Percentiles rank a stretch among this genome's conserved stretches.
Evolutionary conservation across 1,140 invertebrate species (phyloP).

Genomic region (Drosophila suzukii): DNA sequence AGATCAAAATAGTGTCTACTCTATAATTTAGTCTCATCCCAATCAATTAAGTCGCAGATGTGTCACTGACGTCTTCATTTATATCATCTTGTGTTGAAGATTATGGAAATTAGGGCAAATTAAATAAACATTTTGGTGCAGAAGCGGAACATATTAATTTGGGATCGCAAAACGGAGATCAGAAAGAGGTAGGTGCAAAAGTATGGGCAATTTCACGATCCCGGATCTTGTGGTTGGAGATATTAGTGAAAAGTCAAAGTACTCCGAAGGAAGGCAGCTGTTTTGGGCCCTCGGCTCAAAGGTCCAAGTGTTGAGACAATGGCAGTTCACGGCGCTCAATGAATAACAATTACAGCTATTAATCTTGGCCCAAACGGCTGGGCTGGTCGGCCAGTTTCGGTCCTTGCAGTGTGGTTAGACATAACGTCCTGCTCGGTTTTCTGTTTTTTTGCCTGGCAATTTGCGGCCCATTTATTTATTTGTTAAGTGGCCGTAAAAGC

Average conservation of each 20-base stretch:
- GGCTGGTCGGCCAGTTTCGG: constrained; percentile 31
- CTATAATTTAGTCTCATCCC: constrained; percentile 3
- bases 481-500: constrained; percentile 82
- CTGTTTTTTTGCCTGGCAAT: constrained; percentile 54
- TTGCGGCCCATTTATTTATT: constrained; percentile 80
- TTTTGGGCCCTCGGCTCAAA: constrained; percentile 10
- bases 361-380: constrained; percentile 71
- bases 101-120: constrained; percentile 52
- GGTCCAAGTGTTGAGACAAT: constrained; percentile 78
- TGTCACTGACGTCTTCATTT: constrained; percentile 50
- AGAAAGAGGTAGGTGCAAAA: constrained; percentile 14
- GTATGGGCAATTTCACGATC: constrained; percentile 31
- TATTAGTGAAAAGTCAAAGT: constrained; percentile 38
- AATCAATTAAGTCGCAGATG: constrained; percentile 16
- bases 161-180: constrained; percentile 5
- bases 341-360: constrained; percentile 82
- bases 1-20: background rate
- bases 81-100: constrained; percentile 22
- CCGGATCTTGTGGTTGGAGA: constrained; percentile 63
- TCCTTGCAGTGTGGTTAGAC: constrained; percentile 63
- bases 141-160: constrained; percentile 32
- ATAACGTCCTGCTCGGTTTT: constrained; percentile 25
- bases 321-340: constrained; percentile 78
- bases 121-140: constrained; percentile 56
- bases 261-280: constrained; percentile 48